Base-by-base conservation (phyloP, 2,888 invertebrate species). In the Julus scanicus region DNA sequence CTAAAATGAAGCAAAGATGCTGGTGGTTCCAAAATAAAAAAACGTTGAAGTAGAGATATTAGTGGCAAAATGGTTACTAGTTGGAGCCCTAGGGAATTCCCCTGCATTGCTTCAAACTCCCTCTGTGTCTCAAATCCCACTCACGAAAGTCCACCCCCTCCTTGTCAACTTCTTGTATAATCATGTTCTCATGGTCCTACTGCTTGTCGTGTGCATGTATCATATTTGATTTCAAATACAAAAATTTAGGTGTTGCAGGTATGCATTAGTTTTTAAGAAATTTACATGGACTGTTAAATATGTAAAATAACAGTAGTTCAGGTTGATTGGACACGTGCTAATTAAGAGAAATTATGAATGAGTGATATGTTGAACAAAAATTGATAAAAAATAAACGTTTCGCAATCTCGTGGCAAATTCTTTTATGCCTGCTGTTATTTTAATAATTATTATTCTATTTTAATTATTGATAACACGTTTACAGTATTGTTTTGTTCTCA, bases 261-360 rank as follows among this genome's bases (percentile, higher is more conserved):
- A 91, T 91, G 91, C 91, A 91, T 90, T 91, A 91, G 91, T 90
- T 90, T 90, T 89, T 90, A 90, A 90, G 89, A 90, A 89, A 89
- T 90, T 90, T 90, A 89, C 90, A 90, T 90, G 90, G 90, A 90
- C 90, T 91, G 91, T 91, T 90, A 89, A 89, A 88, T 88, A 88
- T 88, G 88, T 88, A 88, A 80, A 88, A 86, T 88, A 88, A 86
- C 71, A 88, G 88, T 88, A 57, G 71, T 86, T 88, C 86, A 88
- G 88, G 86, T 57, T 88, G 86, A 40, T 84, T 37, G 37, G 37
- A 40, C 40, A 13, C 40, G 84, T 15, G 57, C 57, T 57, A 57
- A 49, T 49, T 49, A 49, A 57, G 57, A 57, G 57, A 57, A 57
- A 57, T n/a, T n/a, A n/a, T 57, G 57, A 57, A 57, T 57, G 57